A percentile compares a stretch with the other conserved stretches of the same genome.
These are phyloP conservation scores for Ophiothrix spiculata DNA, from an alignment of 35 echinoderm and acorn worm genomes.

Conservation along the genomic window DNA sequence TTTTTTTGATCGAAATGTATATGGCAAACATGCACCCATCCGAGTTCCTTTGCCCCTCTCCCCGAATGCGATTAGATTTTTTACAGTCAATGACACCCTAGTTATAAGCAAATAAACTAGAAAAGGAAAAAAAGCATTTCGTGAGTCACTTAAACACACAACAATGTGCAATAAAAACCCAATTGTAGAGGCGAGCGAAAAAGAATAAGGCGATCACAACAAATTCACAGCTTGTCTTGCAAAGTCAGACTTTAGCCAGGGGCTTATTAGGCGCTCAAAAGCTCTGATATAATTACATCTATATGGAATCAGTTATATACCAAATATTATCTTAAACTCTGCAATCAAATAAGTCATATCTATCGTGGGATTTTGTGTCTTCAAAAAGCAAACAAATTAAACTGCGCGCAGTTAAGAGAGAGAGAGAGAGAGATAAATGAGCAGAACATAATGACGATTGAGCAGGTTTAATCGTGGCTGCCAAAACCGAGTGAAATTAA, in stretches of 20 bases:
- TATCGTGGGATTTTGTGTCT: not conserved
- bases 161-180: not conserved
- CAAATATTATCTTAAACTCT: slow-evolving; percentile 14
- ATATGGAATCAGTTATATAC: slow-evolving; percentile 10
- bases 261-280: slow-evolving; percentile 10
- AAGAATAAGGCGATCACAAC: not conserved
- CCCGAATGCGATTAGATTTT: not conserved
- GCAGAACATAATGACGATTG: not conserved
- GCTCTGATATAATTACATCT: slow-evolving; percentile 16
- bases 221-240: not conserved
- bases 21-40: too few species aligned
- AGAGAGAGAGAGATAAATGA: slow-evolving; percentile 9
- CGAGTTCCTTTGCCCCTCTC: too few species aligned
- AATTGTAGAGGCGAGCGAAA: too few species aligned
- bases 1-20: too few species aligned
- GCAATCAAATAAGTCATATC: slow-evolving; percentile 13
- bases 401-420: too few species aligned
- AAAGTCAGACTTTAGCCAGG: not conserved
- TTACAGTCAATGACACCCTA: slow-evolving; percentile 1
- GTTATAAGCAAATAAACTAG: not conserved
- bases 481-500: too few species aligned
- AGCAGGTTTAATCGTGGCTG: not conserved
- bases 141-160: slow-evolving; percentile 9
- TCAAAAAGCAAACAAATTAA: slow-evolving; percentile 16
- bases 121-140: not conserved